Evolutionary conservation across 2,797 vertebrate genomes (phyloP), one percentile per base, ranked within the genome.

Genomic region (Rallus crepitans): DNA sequence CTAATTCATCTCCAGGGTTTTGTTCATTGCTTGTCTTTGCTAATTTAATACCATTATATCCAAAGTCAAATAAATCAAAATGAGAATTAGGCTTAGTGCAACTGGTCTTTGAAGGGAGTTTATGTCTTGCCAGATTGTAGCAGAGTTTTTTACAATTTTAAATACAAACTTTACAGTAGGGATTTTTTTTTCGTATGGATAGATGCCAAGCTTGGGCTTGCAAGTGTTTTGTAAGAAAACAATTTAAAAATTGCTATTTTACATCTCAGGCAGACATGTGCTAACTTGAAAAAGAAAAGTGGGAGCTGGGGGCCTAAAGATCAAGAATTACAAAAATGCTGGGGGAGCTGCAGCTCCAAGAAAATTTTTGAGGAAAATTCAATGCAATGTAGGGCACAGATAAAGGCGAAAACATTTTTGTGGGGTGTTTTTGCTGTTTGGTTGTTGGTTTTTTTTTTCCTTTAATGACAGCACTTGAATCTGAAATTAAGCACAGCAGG

Each of bases 1-100:
- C 95, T 98, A 98, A 98, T 98, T 98, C 96, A 96, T 97, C 98
- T 98, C 98, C 93, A 97, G 98, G 97, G 98, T 96, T 98, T 98
- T 98, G 85, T 94, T 98, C 97, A 97, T 97, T 97, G 96, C 97
- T 98, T 97, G 96, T 96, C 97, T 98, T 98, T 98, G 95, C 87
- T 97, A 98, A 98, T 98, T 98, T 98, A 98, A 98, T 98, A 95
- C 95, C 92, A 69, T 96, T 98, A 97, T 97, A 97, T 97, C 92
- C 90, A 93, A 98, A 97, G 93, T 96, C 90, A 98, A 97, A 98
- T 98, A 98, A 98, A 98, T 98, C 98, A 98, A 98, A 98, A 98
- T 93, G 97, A 97, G 97, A 98, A 98, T 98, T 96, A 98, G 98
- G 91, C 93, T 97, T 95, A 93, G 66, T 96, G 68, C 50, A 91